These are phyloP conservation scores for Limosa lapponica DNA, from an alignment of 2,797 vertebrate species.

Conservation along the genomic window DNA sequence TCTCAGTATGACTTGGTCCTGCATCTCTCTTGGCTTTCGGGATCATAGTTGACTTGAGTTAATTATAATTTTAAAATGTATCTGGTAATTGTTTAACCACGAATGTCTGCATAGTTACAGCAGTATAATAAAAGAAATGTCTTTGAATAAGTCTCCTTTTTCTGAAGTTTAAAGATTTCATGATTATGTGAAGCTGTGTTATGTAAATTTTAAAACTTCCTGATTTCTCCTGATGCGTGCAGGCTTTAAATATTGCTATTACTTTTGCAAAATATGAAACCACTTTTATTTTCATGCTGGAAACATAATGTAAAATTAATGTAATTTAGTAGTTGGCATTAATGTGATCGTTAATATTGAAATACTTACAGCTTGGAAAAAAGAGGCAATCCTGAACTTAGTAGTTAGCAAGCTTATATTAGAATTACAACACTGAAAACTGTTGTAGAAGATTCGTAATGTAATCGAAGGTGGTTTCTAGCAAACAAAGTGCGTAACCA, in stretches of 20 bases:
- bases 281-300: not conserved
- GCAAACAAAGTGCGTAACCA: not conserved
- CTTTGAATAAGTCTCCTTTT: not conserved
- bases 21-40: not conserved
- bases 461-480: not conserved
- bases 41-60: not conserved
- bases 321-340: not conserved
- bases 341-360: not conserved
- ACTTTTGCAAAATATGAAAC: not conserved
- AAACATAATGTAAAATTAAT: not conserved
- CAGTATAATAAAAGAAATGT: not conserved
- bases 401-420: not conserved
- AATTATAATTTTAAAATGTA: not conserved
- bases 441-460: not conserved
- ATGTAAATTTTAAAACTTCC: not conserved
- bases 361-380: not conserved
- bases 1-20: not conserved
- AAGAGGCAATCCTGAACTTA: not conserved
- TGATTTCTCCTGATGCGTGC: not conserved
- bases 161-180: not conserved
- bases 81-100: not conserved
- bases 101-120: not conserved
- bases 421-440: not conserved
- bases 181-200: not conserved
- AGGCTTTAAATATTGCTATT: not conserved